phyloP scores from a whole-genome alignment of 2,888 invertebrate species.

The Drosophila limbata region DNA sequence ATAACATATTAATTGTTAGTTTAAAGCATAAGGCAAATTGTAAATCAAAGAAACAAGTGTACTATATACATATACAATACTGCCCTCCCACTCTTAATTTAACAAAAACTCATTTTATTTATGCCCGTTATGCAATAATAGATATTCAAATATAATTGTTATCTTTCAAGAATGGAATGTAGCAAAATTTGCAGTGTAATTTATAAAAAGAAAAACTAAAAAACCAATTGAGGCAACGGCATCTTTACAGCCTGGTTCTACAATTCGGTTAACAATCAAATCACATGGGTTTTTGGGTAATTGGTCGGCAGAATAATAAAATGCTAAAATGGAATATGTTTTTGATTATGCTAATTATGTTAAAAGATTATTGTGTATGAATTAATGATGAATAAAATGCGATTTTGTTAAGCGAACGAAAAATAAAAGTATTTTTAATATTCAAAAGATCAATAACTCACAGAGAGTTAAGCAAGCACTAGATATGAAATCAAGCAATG shows the following conservation, averaged over 20 bases:
- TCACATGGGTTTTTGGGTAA: constrained; percentile 40
- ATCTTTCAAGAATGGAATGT: background rate
- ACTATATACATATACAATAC: constrained; percentile 32
- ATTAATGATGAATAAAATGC: constrained; percentile 64
- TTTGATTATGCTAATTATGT: constrained; percentile 67
- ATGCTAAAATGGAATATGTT: constrained; percentile 41
- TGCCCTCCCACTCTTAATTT: constrained; percentile 62
- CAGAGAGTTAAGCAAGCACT: background rate
- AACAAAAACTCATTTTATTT: constrained; percentile 32
- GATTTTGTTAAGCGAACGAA: constrained; percentile 64
- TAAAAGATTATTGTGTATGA: constrained; percentile 59
- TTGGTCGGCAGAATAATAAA: constrained; percentile 40
- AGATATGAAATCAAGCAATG: background rate
- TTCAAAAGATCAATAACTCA: background rate
- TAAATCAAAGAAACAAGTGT: constrained; percentile 39
- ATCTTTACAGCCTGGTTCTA: constrained; percentile 65
- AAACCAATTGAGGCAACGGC: constrained; percentile 37
- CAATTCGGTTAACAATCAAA: constrained; percentile 27
- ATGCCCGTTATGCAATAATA: constrained; percentile 12
- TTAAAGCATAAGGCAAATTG: constrained; percentile 25
- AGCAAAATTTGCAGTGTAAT: constrained; percentile 1
- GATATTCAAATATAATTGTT: constrained; percentile 19
- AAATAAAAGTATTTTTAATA: background rate
- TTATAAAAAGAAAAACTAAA: background rate
- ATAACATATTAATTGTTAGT: constrained; percentile 27